Evolutionary conservation across 2,113 vertebrate genomes (phyloP), one percentile per base, ranked within the genome.

Genomic region (Anolis carolinensis): DNA sequence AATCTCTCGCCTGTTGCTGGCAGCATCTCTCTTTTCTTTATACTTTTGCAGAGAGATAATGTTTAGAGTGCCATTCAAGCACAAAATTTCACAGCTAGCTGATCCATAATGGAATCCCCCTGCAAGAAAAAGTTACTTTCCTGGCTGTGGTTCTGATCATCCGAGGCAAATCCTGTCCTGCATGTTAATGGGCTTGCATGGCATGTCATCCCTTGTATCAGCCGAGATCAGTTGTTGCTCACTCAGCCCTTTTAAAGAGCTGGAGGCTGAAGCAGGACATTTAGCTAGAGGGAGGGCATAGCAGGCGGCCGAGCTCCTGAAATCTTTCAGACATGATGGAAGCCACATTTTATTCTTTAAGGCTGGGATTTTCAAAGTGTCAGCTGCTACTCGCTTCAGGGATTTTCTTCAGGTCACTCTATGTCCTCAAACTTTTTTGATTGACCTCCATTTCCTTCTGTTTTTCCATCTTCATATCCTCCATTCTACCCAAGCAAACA

Each of bases 71-170:
- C 65, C 68, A 67, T 90, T 52, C 87, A 91, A 92, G 90, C 89
- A 89, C 62, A 10, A 85, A 27, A 86, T 94, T 95, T 96, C 95
- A 93, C 90, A 95, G 94, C 75, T 0, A 16, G 85, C 65, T 94
- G 92, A 87, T 88, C 88, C 55, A 81, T 90, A 94, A 94, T 93
- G 79, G 86, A 72, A 93, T 95, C 93, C 89, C n/a, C 88, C 89
- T 89, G 75, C 62, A 52, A 30, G n/a, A 52, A 30, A 63, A 87
- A 93, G 84, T 75, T 84, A 73, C 86, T 95, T 95, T 89, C 85
- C 89, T 14, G 85, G 84, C 90, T 91, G 89, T 30, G 7, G 75
- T 91, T 86, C 85, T 89, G 94, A 93, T 94, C 73, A 94, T 73
- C 68, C 63, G 86, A 85, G 84, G 88, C 90, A 93, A 90, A 94